Percentiles rank a stretch among this genome's conserved stretches.
Conservation (phyloP, 2,113 vertebrate genomes). For the Antennarius striatus region DNA sequence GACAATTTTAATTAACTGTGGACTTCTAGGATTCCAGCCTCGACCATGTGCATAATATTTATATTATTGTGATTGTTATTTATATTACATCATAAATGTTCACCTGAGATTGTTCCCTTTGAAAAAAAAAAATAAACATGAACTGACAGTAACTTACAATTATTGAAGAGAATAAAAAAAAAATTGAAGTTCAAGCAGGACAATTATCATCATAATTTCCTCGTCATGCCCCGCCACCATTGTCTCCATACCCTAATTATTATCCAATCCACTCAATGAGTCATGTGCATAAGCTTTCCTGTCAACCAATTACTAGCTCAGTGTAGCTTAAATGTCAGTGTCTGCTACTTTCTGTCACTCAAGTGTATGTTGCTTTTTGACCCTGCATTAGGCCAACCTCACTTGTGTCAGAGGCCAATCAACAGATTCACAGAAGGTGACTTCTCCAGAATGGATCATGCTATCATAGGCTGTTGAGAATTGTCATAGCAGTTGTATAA, state of each 20-base stretch:
- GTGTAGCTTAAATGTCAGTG: constrained; percentile 20
- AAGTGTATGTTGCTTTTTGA: constrained; percentile 5
- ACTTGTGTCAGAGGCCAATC: constrained; percentile 29
- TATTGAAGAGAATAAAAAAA: constrained; percentile 9
- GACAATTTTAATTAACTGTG: too few relatives aligned
- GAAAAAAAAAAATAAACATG: not conserved
- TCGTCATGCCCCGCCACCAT: not conserved
- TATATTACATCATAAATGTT: too few relatives aligned
- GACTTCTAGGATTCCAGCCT: too few relatives aligned
- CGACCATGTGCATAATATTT: too few relatives aligned
- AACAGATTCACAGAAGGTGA: constrained; percentile 16
- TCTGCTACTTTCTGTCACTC: constrained; percentile 26
- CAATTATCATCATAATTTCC: constrained; percentile 6
- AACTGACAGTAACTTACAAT: not conserved
- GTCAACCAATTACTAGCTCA: constrained; percentile 8
- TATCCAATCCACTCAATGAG: not conserved
- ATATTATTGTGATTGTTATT: too few relatives aligned
- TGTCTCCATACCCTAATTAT: constrained; percentile 17
- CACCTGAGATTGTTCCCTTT: not conserved
- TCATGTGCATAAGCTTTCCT: constrained; percentile 17
- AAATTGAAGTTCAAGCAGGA: constrained; percentile 14
- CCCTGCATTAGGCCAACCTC: constrained; percentile 19
- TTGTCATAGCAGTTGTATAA: constrained; percentile 28
- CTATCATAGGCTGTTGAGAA: constrained; percentile 19
- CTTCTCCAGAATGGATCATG: constrained; percentile 13